These are phyloP conservation scores for Malurus splendens DNA, from an alignment of 2,797 vertebrate species.

Conservation along the genomic window DNA sequence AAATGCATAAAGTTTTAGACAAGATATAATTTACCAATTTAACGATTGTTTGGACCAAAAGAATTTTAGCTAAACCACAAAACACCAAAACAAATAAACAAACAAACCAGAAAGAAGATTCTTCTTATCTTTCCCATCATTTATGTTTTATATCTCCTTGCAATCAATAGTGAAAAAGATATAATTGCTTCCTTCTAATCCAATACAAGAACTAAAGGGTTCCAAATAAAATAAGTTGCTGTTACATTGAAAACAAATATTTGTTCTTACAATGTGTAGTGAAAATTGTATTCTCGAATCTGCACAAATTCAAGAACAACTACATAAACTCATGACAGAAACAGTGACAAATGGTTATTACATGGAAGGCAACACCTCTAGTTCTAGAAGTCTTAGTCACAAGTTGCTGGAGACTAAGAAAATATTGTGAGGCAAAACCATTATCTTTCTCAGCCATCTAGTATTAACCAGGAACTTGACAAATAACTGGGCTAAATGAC, in stretches of 20 bases:
- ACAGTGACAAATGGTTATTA: neutral
- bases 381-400: neutral
- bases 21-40: neutral
- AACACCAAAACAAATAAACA: neutral
- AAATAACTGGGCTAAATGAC: neutral
- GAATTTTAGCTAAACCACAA: neutral
- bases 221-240: neutral
- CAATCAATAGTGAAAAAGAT: neutral
- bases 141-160: neutral
- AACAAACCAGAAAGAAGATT: neutral
- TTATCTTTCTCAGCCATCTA: neutral
- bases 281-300: neutral
- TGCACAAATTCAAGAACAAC: neutral
- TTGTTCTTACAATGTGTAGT: neutral
- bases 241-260: rapidly evolving
- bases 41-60: neutral
- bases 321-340: neutral
- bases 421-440: neutral
- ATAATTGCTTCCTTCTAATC: neutral
- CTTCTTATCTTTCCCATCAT: neutral
- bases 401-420: neutral
- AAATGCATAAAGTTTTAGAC: neutral
- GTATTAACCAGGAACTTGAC: neutral
- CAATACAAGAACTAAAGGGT: neutral
- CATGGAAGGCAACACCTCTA: neutral